phyloP scores from a whole-genome alignment of 2,888 invertebrate species.

The Dasysyrphus tricinctus region DNA sequence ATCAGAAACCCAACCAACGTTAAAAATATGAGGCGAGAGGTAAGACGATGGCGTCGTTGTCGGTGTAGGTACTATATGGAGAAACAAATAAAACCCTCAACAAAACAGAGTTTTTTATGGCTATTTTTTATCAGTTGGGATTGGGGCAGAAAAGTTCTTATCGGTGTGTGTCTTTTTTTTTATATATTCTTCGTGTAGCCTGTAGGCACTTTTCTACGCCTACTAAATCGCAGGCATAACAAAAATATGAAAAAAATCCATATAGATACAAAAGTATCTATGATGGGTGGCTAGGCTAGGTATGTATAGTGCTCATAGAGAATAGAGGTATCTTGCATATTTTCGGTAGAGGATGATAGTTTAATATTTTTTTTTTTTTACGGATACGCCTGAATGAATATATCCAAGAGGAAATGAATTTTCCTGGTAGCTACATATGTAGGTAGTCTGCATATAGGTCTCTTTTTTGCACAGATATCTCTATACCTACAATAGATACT shows the following conservation, averaged over 20 bases:
- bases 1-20: slow-evolving; percentile 64
- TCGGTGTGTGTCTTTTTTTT: slow-evolving; percentile 50
- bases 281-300: slow-evolving; percentile 8
- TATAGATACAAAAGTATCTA: slow-evolving; percentile 36
- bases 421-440: slow-evolving; percentile 30
- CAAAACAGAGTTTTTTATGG: slow-evolving; percentile 46
- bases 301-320: neutral
- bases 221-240: slow-evolving; percentile 69
- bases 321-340: slow-evolving; percentile 38
- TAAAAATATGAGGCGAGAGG: slow-evolving; percentile 66
- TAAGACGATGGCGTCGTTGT: slow-evolving; percentile 7
- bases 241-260: slow-evolving; percentile 29
- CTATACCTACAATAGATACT: slow-evolving; percentile 2
- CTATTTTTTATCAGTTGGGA: slow-evolving; percentile 56
- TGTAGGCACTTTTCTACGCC: slow-evolving; percentile 70
- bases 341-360: slow-evolving; percentile 41
- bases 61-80: neutral
- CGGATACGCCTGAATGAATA: slow-evolving; percentile 51
- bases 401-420: slow-evolving; percentile 65
- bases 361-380: slow-evolving; percentile 50
- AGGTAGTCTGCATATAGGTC: slow-evolving; percentile 2
- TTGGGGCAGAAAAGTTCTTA: slow-evolving; percentile 65
- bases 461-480: slow-evolving; percentile 29
- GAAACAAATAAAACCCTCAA: slow-evolving; percentile 45
- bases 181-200: slow-evolving; percentile 33